These are phyloP conservation scores for Alca torda DNA, from an alignment of 2,797 vertebrate genomes.

Conservation along the genomic window DNA sequence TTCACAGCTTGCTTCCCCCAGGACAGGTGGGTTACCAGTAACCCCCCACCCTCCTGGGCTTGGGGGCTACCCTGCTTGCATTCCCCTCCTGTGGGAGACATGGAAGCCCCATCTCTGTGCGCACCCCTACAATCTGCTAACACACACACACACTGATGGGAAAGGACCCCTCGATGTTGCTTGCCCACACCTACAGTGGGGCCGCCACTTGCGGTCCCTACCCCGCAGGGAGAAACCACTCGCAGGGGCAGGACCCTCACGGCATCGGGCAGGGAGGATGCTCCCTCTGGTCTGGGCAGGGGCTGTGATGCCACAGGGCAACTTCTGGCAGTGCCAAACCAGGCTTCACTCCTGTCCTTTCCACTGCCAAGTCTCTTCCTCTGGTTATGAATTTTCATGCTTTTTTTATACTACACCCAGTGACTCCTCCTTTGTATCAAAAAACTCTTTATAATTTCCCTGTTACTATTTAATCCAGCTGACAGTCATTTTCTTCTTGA, in stretches of 20 bases:
- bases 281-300: not conserved
- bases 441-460: not conserved
- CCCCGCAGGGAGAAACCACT: accelerated
- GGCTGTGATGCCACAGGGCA: not conserved
- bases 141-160: no score
- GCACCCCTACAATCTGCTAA: not conserved
- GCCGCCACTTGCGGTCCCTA: not conserved
- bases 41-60: accelerated
- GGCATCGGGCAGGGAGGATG: accelerated
- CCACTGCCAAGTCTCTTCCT: not conserved
- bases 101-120: not conserved
- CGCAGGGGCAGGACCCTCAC: accelerated
- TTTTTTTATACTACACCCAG: not conserved
- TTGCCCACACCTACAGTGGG: not conserved
- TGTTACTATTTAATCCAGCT: not conserved
- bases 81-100: accelerated
- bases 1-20: accelerated
- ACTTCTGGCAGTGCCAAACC: not conserved
- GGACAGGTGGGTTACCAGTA: not conserved
- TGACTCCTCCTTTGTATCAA: not conserved
- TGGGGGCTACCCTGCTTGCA: not conserved
- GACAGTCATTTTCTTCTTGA: not conserved
- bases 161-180: accelerated
- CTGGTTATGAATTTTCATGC: not conserved
- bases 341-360: not conserved